A percentile compares a stretch with the other conserved stretches of the same genome.
These are phyloP conservation scores for Scaptomyza montana DNA, from an alignment of 1,140 invertebrate species.

Conservation along the genomic window DNA sequence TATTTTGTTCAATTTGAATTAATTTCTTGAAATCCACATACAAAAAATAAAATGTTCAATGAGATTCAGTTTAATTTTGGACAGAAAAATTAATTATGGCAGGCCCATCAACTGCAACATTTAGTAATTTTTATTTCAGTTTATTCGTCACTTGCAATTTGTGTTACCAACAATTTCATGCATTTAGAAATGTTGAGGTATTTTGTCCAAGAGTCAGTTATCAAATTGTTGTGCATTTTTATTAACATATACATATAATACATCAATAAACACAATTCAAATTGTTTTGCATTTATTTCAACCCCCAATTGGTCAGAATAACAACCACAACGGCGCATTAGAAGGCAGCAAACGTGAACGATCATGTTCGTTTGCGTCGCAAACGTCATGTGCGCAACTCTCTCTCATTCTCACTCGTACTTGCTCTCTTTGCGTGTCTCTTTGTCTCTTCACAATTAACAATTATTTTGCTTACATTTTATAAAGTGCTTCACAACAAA, in stretches of 20 bases:
- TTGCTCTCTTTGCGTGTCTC: not conserved
- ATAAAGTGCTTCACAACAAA: not conserved
- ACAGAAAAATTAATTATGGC: not conserved
- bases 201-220: not conserved
- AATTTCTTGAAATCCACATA: conserved; percentile 13
- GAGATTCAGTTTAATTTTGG: conserved; percentile 27
- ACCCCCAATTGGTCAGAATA: conserved; percentile 1
- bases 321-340: not conserved
- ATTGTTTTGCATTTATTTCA: not conserved
- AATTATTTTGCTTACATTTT: not conserved
- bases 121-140: not conserved
- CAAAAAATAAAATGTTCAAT: conserved; percentile 5
- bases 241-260: not conserved
- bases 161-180: not conserved
- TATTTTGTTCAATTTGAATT: conserved; percentile 2
- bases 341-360: conserved; percentile 33
- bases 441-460: not conserved
- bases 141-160: not conserved
- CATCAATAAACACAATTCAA: not conserved
- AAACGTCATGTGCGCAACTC: conserved; percentile 29
- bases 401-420: conserved; percentile 8
- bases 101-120: conserved; percentile 1
- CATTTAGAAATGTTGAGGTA: not conserved
- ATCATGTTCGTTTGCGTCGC: conserved; percentile 40
- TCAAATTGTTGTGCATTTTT: not conserved